These are phyloP conservation scores for Saxidomus purpurata DNA, from an alignment of 1,140 invertebrate species.

Conservation along the genomic window DNA sequence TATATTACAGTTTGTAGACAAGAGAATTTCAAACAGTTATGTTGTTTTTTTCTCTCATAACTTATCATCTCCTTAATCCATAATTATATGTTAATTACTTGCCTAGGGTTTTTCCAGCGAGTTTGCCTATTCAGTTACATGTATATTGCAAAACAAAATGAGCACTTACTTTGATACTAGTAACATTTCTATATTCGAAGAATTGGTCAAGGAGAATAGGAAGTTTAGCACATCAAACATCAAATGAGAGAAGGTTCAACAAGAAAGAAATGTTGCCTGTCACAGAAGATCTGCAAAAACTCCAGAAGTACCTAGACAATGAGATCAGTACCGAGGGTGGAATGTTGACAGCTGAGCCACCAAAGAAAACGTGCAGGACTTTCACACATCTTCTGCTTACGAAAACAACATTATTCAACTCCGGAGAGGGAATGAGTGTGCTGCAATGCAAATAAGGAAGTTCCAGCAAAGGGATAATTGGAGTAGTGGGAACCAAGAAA, in stretches of 20 bases:
- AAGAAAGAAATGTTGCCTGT: slow-evolving; percentile 33
- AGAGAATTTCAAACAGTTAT: too few species aligned
- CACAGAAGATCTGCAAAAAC: slow-evolving; percentile 22
- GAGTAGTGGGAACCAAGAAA: background rate
- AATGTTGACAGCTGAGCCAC: background rate
- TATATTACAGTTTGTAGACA: too few species aligned
- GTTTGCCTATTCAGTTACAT: too few species aligned
- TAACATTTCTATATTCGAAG: too few species aligned
- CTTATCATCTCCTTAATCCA: too few species aligned
- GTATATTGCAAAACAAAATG: too few species aligned
- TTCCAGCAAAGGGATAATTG: background rate
- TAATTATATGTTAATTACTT: too few species aligned
- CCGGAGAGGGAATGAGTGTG: slow-evolving; percentile 7
- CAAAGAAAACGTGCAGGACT: background rate
- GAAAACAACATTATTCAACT: slow-evolving; percentile 31
- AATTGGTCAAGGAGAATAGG: slow-evolving; percentile 18
- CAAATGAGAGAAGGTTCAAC: slow-evolving; percentile 23
- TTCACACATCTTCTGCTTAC: slow-evolving; percentile 16
- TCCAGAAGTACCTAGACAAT: slow-evolving; percentile 31
- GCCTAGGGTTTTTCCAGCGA: too few species aligned
- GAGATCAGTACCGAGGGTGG: background rate
- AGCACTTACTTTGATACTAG: too few species aligned
- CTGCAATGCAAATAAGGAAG: slow-evolving; percentile 5
- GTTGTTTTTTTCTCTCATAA: too few species aligned
- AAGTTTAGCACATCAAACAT: slow-evolving; percentile 37